Base-by-base conservation (phyloP, 1,140 invertebrate species). In the Drosophila pandora region DNA sequence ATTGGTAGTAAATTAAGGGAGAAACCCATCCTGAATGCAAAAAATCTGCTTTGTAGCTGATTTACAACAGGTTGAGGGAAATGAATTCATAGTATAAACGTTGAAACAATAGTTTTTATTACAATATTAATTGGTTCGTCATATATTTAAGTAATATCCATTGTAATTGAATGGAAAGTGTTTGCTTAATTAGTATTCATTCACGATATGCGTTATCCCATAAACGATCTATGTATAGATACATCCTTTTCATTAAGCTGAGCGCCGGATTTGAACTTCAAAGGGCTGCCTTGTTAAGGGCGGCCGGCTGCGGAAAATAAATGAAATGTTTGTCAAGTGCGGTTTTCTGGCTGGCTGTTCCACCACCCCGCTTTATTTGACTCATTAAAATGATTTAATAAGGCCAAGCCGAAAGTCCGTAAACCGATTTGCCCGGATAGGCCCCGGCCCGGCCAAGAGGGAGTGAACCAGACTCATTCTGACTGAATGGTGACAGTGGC, bases 341-440 rank as follows among this genome's bases (percentile, higher is more conserved):
- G 78, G 57, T 71, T 82, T 63, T 45, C 41, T 23, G 52, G 50
- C 37, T 56, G 54, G 55, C 39, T 83, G 25, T 23, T 64, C 48
- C 54, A 47, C 60, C 69, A 21, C 50, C 17, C 12, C 47, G 45
- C 30, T 47, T 71, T 80, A 69, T 79, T 80, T 85, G 67, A 62
- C 81, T 88, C 83, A 87, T 87, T 87, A 79, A 87, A 87, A 88
- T 87, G 82, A 87, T 88, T 82, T 76, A 87, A 82, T 81, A 84
- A 65, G 62, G 64, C 47, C 65, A 25, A 52, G 45, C 59, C 47
- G 48, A 75, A 45, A 54, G 48, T 50, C 61, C 71, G 45, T 47
- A 55, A 76, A 53, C 61, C 55, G 52, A 69, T 69, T 69, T 68
- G 0, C 8, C 43, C 17, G 43, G 43, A 47, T 28, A 17, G 53